Conservation (phyloP, 2,797 vertebrate species). For the Clarias pachynema region DNA sequence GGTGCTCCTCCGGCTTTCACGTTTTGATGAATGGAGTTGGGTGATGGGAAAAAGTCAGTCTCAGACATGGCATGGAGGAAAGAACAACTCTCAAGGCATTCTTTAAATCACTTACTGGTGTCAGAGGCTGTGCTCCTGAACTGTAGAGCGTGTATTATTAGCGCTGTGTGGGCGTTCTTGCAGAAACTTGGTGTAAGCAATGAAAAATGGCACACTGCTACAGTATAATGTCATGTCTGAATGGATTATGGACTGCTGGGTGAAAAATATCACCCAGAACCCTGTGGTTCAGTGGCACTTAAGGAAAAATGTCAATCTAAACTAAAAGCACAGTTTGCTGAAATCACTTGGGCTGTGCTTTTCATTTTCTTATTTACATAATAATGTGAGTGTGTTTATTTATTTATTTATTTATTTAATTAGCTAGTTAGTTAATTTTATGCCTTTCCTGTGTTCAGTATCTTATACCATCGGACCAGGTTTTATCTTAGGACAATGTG, state of each 20-base stretch:
- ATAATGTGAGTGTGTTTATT: neutral
- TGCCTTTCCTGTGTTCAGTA: conserved; percentile 3
- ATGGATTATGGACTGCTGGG: conserved; percentile 41
- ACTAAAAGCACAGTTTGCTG: conserved; percentile 3
- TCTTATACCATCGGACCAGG: neutral
- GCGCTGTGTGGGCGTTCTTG: conserved; percentile 49
- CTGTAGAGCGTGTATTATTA: conserved; percentile 51
- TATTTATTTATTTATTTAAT: neutral
- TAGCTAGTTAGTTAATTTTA: neutral
- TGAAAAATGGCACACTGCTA: conserved; percentile 31
- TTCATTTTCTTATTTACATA: neutral
- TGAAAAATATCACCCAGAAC: conserved; percentile 45
- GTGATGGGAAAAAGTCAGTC: conserved; percentile 24
- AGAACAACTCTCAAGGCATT: conserved; percentile 34
- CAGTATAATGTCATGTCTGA: conserved; percentile 42
- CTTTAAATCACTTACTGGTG: conserved; percentile 39
- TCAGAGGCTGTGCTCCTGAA: conserved; percentile 47
- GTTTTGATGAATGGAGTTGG: conserved; percentile 47
- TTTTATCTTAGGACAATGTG: neutral
- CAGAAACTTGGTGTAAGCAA: conserved; percentile 45
- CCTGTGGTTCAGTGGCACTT: neutral
- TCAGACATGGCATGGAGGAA: conserved; percentile 12
- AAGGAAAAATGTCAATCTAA: conserved; percentile 21
- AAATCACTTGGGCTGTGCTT: neutral
- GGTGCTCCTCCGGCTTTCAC: conserved; percentile 23